phyloP scores from a whole-genome alignment of 2,113 vertebrate species.

The Scomber scombrus region DNA sequence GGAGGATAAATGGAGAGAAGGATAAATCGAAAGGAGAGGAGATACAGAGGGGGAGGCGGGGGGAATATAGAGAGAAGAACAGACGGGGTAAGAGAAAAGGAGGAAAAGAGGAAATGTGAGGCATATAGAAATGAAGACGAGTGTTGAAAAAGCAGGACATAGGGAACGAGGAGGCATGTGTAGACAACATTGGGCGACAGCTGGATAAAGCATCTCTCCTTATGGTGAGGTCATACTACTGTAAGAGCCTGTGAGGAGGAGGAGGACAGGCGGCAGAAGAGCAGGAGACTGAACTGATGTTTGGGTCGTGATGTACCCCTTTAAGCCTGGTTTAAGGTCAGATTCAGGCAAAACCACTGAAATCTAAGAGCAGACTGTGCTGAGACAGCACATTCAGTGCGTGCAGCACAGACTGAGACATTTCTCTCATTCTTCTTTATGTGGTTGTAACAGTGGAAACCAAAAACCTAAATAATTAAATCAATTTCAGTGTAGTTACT shows the following conservation, averaged over 20 bases:
- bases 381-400: constrained; percentile 32
- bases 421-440: not conserved
- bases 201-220: constrained; percentile 59
- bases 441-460: not conserved
- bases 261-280: constrained; percentile 16
- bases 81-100: not conserved
- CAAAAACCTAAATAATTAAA: not conserved
- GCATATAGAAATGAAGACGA: constrained; percentile 12
- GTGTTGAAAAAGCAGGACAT: constrained; percentile 45
- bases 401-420: not conserved
- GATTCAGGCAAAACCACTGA: constrained; percentile 12
- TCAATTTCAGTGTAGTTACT: no score
- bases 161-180: constrained; percentile 47
- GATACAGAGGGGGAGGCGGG: not conserved
- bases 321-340: constrained; percentile 41
- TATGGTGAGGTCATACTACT: constrained; percentile 60
- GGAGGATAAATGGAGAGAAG: not conserved
- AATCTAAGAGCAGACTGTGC: constrained; percentile 10
- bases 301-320: constrained; percentile 28
- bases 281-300: constrained; percentile 27
- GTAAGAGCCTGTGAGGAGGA: constrained; percentile 37
- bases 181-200: constrained; percentile 56
- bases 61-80: not conserved
- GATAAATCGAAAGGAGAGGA: not conserved
- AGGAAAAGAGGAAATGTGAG: constrained; percentile 13